Percentiles rank a stretch among this genome's conserved stretches.
Evolutionary conservation across 2,888 invertebrate genomes (phyloP).

Genomic region (Himalopsyche kuldschensis): DNA sequence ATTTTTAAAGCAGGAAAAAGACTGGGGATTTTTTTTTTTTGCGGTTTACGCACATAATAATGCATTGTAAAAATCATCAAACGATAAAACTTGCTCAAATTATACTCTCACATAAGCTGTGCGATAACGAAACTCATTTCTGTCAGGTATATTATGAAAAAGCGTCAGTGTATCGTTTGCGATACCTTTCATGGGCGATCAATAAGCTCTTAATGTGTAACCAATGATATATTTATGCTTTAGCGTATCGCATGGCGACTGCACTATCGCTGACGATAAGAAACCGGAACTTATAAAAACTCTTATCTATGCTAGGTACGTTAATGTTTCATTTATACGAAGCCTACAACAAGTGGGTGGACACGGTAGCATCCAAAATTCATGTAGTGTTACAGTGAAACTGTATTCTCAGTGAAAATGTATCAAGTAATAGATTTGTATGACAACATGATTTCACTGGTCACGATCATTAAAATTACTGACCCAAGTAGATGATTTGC

Average conservation of each 20-base stretch:
- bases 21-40: no score
- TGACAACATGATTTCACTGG: no score
- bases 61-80: no score
- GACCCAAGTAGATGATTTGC: no score
- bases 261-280: neutral
- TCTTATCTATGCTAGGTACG: neutral
- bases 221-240: slow-evolving; percentile 9
- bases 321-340: no score
- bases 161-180: neutral
- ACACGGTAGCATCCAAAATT: neutral
- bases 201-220: slow-evolving; percentile 1
- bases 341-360: neutral
- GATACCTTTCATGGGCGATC: neutral
- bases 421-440: no score
- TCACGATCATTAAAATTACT: no score
- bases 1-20: no score
- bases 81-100: no score
- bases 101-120: neutral
- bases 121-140: neutral
- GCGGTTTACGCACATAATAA: no score
- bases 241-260: neutral
- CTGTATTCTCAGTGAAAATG: no score
- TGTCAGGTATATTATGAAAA: neutral
- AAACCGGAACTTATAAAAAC: neutral
- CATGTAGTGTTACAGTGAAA: no score